These are phyloP conservation scores for Holothuria scabra DNA, from an alignment of 53 echinoderm and acorn worm genomes.

Conservation along the genomic window DNA sequence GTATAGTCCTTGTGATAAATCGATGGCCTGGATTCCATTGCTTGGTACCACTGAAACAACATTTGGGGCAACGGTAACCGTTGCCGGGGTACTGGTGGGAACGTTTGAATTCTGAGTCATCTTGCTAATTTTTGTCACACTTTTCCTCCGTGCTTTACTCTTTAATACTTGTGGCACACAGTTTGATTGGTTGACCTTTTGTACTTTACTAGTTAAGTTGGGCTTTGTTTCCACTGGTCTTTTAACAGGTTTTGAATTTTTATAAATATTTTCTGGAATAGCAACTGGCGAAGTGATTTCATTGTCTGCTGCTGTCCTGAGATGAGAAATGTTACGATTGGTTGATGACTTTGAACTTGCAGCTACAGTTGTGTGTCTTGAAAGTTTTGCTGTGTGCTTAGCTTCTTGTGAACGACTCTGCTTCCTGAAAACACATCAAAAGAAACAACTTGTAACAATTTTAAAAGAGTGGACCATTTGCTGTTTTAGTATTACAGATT, in stretches of 20 bases:
- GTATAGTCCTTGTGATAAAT: slow-evolving; percentile 72
- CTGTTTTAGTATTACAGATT: too few relatives aligned
- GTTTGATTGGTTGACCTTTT: slow-evolving; percentile 54
- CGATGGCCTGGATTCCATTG: slow-evolving; percentile 87
- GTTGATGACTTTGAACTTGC: slow-evolving; percentile 17
- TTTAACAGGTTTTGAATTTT: slow-evolving; percentile 54
- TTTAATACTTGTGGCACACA: slow-evolving; percentile 58
- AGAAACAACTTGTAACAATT: too few relatives aligned
- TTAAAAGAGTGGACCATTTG: too few relatives aligned
- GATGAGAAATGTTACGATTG: slow-evolving; percentile 28
- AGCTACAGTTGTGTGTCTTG: slow-evolving; percentile 25
- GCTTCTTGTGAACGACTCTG: slow-evolving; percentile 24
- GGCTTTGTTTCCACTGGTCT: slow-evolving; percentile 55
- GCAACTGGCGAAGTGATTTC: not conserved
- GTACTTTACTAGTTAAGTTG: slow-evolving; percentile 60
- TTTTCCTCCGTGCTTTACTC: slow-evolving; percentile 89
- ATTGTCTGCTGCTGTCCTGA: slow-evolving; percentile 35
- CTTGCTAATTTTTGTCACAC: slow-evolving; percentile 61
- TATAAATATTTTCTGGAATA: slow-evolving; percentile 60
- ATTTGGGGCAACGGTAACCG: slow-evolving; percentile 45
- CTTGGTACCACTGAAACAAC: slow-evolving; percentile 77
- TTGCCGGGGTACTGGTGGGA: slow-evolving; percentile 35
- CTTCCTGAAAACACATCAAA: not conserved
- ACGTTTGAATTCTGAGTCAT: slow-evolving; percentile 35
- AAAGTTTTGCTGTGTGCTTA: slow-evolving; percentile 12